Conservation (phyloP, 2,888 invertebrate species). For the Caprella mutica region DNA sequence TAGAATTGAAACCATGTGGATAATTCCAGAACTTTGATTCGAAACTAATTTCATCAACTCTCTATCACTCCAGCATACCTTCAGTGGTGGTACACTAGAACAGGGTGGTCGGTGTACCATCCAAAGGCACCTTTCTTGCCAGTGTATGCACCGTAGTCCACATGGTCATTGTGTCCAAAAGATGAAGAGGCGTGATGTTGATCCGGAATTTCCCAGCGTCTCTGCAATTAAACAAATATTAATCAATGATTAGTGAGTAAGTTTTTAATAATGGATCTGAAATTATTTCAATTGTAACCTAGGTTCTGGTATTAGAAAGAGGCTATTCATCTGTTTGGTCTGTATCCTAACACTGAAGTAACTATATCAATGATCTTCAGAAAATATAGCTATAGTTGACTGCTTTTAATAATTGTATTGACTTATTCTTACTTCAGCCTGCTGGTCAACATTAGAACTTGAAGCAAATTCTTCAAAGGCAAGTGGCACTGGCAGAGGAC, state of each 20-base stretch:
- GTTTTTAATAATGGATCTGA: too few species aligned
- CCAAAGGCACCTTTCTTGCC: slow-evolving; percentile 38
- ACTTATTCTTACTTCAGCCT: not conserved
- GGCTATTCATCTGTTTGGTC: too few species aligned
- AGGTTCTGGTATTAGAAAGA: not conserved
- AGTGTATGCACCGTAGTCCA: slow-evolving; percentile 38
- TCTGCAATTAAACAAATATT: not conserved
- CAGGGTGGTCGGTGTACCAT: slow-evolving; percentile 37
- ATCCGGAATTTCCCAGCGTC: not conserved
- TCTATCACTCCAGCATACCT: too few species aligned
- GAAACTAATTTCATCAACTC: too few species aligned
- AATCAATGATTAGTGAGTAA: too few species aligned
- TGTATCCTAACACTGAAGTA: too few species aligned
- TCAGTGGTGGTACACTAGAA: too few species aligned
- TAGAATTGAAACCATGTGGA: too few species aligned
- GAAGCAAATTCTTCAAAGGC: not conserved
- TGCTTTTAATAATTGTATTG: not conserved
- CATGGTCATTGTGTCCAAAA: slow-evolving; percentile 21
- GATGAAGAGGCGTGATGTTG: not conserved
- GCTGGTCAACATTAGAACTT: not conserved
- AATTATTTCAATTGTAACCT: too few species aligned
- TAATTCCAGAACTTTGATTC: too few species aligned
- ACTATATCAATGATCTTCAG: too few species aligned
- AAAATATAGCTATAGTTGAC: too few species aligned
- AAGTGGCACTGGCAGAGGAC: not conserved